phyloP scores from a whole-genome alignment of 1,140 invertebrate genomes.

The Sycophila sp. region DNA sequence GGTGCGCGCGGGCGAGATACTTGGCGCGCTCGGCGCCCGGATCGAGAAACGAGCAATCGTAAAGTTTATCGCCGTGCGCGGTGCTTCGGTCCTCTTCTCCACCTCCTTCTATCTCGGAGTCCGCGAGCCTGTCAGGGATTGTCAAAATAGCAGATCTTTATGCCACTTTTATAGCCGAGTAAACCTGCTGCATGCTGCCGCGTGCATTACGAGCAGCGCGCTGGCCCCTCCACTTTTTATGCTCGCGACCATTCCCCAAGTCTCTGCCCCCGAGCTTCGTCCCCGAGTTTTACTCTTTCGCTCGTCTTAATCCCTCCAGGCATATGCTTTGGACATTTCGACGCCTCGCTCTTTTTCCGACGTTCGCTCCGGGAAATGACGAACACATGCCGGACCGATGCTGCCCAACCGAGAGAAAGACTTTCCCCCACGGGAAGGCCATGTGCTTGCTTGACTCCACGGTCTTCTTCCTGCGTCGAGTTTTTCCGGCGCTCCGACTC shows the following conservation, averaged over 20 bases:
- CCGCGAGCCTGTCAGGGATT: slow-evolving; percentile 47
- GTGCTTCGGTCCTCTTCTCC: slow-evolving; percentile 31
- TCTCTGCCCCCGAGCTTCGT: background rate
- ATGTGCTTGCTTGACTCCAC: slow-evolving; percentile 50
- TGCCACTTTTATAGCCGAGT: slow-evolving; percentile 59
- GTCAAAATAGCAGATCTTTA: slow-evolving; percentile 66
- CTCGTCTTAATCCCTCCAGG: background rate
- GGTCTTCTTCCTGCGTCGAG: slow-evolving; percentile 5
- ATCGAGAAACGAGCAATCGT: slow-evolving; percentile 56
- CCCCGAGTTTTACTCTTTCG: background rate
- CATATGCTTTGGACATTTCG: background rate
- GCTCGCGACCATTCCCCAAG: background rate
- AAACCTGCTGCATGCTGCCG: slow-evolving; percentile 46
- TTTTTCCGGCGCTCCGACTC: slow-evolving; percentile 44
- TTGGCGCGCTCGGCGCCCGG: slow-evolving; percentile 48
- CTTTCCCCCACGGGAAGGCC: slow-evolving; percentile 59
- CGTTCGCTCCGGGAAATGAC: background rate
- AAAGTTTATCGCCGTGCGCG: slow-evolving; percentile 57
- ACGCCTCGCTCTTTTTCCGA: background rate
- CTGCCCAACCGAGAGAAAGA: slow-evolving; percentile 54
- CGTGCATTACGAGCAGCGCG: slow-evolving; percentile 48
- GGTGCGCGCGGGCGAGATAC: slow-evolving; percentile 47
- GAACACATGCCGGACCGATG: background rate
- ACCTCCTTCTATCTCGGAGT: slow-evolving; percentile 23
- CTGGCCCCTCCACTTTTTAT: background rate